Evolutionary conservation across 2,113 vertebrate species (phyloP).

Genomic region (Alethe diademata): DNA sequence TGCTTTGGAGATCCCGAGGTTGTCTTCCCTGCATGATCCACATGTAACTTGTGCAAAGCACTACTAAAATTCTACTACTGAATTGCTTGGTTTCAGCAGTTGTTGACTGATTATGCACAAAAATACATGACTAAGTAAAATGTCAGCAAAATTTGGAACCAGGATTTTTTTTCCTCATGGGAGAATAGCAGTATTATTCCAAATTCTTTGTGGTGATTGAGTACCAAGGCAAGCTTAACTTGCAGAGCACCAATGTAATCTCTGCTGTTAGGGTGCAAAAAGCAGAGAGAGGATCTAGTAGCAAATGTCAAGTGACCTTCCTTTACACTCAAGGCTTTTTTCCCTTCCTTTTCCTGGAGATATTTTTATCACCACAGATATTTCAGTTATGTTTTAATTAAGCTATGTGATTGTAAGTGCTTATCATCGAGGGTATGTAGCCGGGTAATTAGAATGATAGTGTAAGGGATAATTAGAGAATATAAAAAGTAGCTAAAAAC

Average conservation of each 20-base stretch:
- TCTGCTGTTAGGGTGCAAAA: neutral
- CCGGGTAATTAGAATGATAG: constrained; percentile 26
- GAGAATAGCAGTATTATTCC: neutral
- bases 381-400: constrained; percentile 50
- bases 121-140: neutral
- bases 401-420: constrained; percentile 7
- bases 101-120: neutral
- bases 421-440: constrained; percentile 23
- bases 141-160: neutral
- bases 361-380: neutral
- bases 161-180: neutral
- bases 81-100: neutral
- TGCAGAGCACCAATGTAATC: neutral
- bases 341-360: neutral
- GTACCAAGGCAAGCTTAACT: neutral
- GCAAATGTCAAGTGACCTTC: neutral
- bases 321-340: neutral
- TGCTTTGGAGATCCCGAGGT: neutral
- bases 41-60: neutral
- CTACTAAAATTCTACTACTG: neutral
- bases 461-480: constrained; percentile 12
- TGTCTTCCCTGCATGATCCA: neutral
- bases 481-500: neutral
- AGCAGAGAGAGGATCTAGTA: neutral
- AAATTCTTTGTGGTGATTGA: neutral